Evolutionary conservation across 2,797 vertebrate genomes (phyloP).

Genomic region (Benthosema pterotum): DNA sequence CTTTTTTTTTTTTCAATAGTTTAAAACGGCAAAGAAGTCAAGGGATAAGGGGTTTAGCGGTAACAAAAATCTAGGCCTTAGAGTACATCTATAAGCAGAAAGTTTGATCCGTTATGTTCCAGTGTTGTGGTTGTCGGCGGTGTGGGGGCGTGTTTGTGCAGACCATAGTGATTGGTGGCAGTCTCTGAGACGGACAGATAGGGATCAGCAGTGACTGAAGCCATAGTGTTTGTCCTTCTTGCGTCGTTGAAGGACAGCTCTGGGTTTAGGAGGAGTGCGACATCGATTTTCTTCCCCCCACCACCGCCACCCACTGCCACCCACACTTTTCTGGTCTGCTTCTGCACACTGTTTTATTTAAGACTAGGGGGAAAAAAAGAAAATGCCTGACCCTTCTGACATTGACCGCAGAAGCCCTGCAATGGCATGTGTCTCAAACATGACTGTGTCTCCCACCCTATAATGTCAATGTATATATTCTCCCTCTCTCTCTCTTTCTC

Average conservation of each 20-base stretch:
- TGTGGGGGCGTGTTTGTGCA: not conserved
- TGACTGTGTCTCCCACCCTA: not conserved
- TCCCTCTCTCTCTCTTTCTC: too few relatives aligned
- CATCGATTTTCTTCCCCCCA: conserved; percentile 61
- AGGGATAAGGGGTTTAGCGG: too few relatives aligned
- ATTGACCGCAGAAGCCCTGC: conserved; percentile 18
- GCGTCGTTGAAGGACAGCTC: conserved; percentile 69
- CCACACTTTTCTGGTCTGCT: conserved; percentile 38
- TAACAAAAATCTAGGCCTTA: too few relatives aligned
- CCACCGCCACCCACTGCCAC: too few relatives aligned
- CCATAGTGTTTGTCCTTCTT: conserved; percentile 67
- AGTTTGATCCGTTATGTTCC: too few relatives aligned
- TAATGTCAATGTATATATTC: not conserved
- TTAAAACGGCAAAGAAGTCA: too few relatives aligned
- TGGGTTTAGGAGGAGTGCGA: conserved; percentile 59
- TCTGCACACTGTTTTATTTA: conserved; percentile 11
- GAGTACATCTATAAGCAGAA: too few relatives aligned
- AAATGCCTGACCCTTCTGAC: conserved; percentile 14
- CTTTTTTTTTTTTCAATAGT: too few relatives aligned
- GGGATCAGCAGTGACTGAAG: conserved; percentile 62
- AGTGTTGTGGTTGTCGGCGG: too few relatives aligned
- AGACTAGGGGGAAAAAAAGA: too few relatives aligned
- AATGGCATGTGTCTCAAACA: not conserved
- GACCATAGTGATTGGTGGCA: not conserved
- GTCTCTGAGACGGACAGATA: conserved; percentile 57